phyloP scores from a whole-genome alignment of 2,797 vertebrate species.

The Lepilemur septentrionalis region DNA sequence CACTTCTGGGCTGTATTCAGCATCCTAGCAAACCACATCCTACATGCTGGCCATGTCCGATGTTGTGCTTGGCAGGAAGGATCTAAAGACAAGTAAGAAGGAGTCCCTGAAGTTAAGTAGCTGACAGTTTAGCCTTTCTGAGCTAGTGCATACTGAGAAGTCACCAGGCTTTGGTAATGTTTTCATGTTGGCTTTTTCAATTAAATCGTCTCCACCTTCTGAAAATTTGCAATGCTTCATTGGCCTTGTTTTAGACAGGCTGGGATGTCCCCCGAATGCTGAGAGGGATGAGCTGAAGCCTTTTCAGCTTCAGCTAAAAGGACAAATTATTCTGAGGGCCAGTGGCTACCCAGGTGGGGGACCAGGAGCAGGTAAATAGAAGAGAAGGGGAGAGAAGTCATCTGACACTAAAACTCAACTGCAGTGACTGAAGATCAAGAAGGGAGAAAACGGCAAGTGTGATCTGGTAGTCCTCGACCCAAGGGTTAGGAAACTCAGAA shows the following conservation, averaged over 20 bases:
- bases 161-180: background rate
- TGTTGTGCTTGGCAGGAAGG: background rate
- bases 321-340: background rate
- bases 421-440: background rate
- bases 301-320: background rate
- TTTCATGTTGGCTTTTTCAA: background rate
- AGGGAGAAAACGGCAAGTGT: background rate
- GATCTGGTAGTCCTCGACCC: background rate
- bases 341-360: background rate
- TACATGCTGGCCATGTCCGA: background rate
- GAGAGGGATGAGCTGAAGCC: background rate
- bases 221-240: background rate
- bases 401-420: background rate
- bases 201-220: background rate
- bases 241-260: background rate
- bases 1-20: background rate
- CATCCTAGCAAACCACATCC: background rate
- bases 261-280: background rate
- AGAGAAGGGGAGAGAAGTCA: background rate
- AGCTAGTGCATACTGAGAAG: background rate
- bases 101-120: background rate
- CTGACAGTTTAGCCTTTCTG: background rate
- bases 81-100: background rate
- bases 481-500: background rate
- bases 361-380: background rate